A percentile compares a stretch with the other conserved stretches of the same genome.
phyloP scores from a whole-genome alignment of 2,113 vertebrate species.

The Brachypodius melanocephalos region DNA sequence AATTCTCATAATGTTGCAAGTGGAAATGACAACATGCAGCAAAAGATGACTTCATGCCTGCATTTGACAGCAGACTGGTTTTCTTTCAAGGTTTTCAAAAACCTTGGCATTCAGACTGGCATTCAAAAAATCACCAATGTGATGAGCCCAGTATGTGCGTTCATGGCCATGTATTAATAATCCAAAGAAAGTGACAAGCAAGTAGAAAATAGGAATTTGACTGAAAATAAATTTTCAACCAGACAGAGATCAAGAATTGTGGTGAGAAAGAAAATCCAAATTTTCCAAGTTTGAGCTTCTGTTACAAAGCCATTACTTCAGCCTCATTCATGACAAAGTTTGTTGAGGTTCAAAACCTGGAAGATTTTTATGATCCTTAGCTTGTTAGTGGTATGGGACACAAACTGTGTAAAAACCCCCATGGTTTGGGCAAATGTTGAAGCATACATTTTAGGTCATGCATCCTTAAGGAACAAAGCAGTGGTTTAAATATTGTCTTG shows the following conservation, averaged over 20 bases:
- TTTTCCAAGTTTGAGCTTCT: background rate
- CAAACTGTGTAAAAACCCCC: background rate
- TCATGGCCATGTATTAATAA: background rate
- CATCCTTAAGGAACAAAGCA: background rate
- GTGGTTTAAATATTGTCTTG: background rate
- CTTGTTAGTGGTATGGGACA: background rate
- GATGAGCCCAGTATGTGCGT: background rate
- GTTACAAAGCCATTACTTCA: background rate
- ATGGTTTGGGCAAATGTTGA: background rate
- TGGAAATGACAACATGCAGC: background rate
- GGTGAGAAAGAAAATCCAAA: background rate
- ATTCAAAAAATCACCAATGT: background rate
- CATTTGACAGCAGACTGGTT: background rate
- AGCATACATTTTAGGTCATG: background rate
- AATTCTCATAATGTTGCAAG: background rate
- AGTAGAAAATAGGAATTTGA: background rate
- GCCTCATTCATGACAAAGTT: background rate
- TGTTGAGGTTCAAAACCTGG: background rate
- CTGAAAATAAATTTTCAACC: background rate
- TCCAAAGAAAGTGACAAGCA: background rate
- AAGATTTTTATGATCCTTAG: background rate
- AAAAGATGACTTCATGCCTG: background rate
- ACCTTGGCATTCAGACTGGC: background rate
- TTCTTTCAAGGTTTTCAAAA: background rate
- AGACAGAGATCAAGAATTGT: background rate